Percentiles rank a stretch among this genome's conserved stretches.
Conservation (phyloP, 2,113 vertebrate genomes). For the Tinamus guttatus region DNA sequence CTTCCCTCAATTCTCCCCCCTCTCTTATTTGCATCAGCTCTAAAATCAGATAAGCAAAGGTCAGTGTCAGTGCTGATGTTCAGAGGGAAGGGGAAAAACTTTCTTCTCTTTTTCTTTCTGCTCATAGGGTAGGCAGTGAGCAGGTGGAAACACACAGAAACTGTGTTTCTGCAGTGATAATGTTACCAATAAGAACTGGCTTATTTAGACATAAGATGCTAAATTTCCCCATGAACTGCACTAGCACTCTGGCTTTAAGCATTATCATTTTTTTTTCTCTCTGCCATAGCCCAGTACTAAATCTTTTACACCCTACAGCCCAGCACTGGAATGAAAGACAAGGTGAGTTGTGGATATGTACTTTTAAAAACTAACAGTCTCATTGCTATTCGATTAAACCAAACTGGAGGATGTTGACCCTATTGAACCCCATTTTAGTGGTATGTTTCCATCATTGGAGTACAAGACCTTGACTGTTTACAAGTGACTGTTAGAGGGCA, state of each 20-base stretch:
- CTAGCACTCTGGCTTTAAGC: too few species aligned
- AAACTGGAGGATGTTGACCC: background rate
- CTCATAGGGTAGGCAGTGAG: background rate
- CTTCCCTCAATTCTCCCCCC: background rate
- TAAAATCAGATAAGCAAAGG: background rate
- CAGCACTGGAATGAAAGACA: too few species aligned
- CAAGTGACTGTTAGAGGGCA: background rate
- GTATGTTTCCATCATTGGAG: background rate
- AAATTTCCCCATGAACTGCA: too few species aligned
- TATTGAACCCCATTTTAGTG: background rate
- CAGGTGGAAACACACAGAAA: background rate
- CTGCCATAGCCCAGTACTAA: too few species aligned
- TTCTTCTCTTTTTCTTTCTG: background rate
- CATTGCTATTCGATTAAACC: background rate
- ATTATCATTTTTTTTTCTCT: too few species aligned
- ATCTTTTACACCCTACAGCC: too few species aligned
- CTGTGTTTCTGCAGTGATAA: too few species aligned
- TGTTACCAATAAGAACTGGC: too few species aligned
- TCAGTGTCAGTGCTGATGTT: background rate
- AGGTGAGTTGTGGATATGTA: too few species aligned
- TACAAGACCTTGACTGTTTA: background rate
- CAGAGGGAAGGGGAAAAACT: background rate
- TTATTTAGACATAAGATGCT: too few species aligned
- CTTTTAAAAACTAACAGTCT: background rate
- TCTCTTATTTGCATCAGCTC: background rate